A percentile compares a stretch with the other conserved stretches of the same genome.
Conservation (phyloP, 2,797 vertebrate genomes). For the Yasuhikotakia modesta region DNA sequence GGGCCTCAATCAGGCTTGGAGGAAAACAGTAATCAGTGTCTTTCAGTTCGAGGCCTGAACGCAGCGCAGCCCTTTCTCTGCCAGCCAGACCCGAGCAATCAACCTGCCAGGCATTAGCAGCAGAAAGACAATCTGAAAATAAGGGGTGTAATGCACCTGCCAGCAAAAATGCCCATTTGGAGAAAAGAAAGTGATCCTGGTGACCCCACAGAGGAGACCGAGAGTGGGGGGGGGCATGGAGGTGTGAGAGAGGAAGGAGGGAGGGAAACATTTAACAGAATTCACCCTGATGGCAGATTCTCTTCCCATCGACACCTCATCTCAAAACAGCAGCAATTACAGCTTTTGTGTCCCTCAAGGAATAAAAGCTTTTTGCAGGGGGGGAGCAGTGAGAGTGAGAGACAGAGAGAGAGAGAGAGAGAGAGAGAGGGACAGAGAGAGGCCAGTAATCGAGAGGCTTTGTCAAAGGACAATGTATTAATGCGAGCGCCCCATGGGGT, state of each 20-base stretch:
- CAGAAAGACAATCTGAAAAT: conserved; percentile 99
- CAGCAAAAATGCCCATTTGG: conserved; percentile 99
- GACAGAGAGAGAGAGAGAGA: conserved; percentile 60
- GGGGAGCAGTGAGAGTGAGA: conserved; percentile 55
- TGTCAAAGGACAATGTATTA: conserved; percentile 82
- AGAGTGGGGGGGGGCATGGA: too few species aligned
- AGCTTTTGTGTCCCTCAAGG: conserved; percentile 99
- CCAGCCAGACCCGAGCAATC: conserved; percentile 99
- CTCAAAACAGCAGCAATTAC: conserved; percentile 99
- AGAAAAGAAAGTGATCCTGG: conserved; percentile 99
- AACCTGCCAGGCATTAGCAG: conserved; percentile 99
- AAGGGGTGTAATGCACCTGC: conserved; percentile 99
- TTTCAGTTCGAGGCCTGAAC: conserved; percentile 93
- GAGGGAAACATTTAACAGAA: conserved; percentile 96
- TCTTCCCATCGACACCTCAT: conserved; percentile 96
- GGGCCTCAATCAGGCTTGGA: conserved; percentile 99
- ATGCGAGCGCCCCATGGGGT: conserved; percentile 80
- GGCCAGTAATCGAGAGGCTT: conserved; percentile 87
- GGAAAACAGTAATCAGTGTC: conserved; percentile 99
- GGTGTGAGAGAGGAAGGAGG: too few species aligned
- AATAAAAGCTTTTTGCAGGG: conserved; percentile 89
- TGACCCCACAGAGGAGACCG: conserved; percentile 87
- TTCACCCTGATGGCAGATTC: conserved; percentile 96
- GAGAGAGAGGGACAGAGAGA: conserved; percentile 43
- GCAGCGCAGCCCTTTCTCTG: conserved; percentile 84